These are phyloP conservation scores for Electrophaes corylata DNA, from an alignment of 2,888 invertebrate species.

Conservation along the genomic window DNA sequence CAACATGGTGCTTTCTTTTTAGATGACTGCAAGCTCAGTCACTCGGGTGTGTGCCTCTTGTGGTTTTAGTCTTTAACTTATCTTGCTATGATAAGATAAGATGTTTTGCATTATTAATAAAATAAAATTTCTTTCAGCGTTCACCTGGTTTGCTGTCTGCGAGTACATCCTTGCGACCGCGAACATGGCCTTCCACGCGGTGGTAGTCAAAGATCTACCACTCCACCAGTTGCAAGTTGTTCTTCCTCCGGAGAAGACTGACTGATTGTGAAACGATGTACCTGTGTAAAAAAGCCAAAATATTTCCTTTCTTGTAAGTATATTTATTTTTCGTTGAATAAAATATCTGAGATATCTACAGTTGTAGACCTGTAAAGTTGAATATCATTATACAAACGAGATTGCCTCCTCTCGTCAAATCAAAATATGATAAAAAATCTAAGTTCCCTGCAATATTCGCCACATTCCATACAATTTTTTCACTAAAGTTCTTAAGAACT, in stretches of 20 bases:
- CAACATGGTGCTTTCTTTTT: too few relatives aligned
- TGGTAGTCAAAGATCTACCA: conserved; percentile 94
- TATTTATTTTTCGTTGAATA: not conserved
- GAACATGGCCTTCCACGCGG: conserved; percentile 96
- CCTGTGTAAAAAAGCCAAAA: not conserved
- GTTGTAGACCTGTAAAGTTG: not conserved
- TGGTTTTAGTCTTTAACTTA: too few relatives aligned
- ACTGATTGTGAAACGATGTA: conserved; percentile 10
- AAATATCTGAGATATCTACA: not conserved
- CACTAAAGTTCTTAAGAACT: too few relatives aligned
- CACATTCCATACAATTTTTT: not conserved
- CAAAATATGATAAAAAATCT: too few relatives aligned
- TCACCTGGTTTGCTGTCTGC: conserved; percentile 97
- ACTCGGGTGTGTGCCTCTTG: too few relatives aligned
- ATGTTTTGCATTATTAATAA: not conserved
- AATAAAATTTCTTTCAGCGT: conserved; percentile 85
- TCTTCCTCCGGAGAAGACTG: conserved; percentile 51
- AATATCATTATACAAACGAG: too few relatives aligned
- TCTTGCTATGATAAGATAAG: too few relatives aligned
- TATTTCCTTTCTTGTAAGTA: not conserved
- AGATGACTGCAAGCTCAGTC: too few relatives aligned
- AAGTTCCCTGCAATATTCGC: not conserved
- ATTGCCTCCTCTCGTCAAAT: too few relatives aligned
- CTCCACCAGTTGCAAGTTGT: conserved; percentile 91
- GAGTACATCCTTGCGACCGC: conserved; percentile 96